Conservation (phyloP, 2,113 vertebrate genomes). For the Aplodontia rufa region DNA sequence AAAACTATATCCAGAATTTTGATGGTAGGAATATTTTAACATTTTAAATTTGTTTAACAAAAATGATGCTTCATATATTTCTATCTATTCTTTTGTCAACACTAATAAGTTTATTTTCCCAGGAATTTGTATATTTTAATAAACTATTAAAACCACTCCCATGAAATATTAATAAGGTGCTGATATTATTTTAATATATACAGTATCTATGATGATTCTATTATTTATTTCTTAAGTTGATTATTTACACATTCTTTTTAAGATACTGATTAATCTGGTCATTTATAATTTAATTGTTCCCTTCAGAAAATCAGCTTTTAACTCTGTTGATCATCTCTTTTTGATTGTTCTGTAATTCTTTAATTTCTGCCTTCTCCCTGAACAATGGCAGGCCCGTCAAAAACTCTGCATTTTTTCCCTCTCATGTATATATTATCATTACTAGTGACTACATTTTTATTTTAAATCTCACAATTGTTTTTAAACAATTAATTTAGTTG, state of each 20-base stretch:
- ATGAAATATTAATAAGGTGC: slow-evolving; percentile 13
- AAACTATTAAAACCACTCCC: slow-evolving; percentile 4
- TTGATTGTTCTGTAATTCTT: background rate
- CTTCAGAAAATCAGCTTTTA: background rate
- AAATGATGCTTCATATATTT: background rate
- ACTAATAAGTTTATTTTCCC: slow-evolving; percentile 1
- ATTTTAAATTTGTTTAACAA: background rate
- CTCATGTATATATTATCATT: background rate
- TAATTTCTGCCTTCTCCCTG: background rate
- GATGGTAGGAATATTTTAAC: background rate
- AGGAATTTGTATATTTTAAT: background rate
- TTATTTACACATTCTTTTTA: background rate
- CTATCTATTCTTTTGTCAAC: background rate
- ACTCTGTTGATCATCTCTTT: background rate
- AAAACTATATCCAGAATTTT: background rate
- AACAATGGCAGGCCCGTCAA: background rate
- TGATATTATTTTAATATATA: slow-evolving; percentile 30
- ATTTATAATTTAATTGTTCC: slow-evolving; percentile 6
- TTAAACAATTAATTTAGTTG: background rate
- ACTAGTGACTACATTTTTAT: background rate
- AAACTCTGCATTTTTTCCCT: background rate
- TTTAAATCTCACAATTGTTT: background rate
- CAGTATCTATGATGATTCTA: background rate
- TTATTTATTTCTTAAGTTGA: background rate
- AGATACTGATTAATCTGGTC: background rate